Evolutionary conservation across 2,888 invertebrate species (phyloP), one percentile per base, ranked within the genome.

Genomic region (Hirtodrosophila trivittata): DNA sequence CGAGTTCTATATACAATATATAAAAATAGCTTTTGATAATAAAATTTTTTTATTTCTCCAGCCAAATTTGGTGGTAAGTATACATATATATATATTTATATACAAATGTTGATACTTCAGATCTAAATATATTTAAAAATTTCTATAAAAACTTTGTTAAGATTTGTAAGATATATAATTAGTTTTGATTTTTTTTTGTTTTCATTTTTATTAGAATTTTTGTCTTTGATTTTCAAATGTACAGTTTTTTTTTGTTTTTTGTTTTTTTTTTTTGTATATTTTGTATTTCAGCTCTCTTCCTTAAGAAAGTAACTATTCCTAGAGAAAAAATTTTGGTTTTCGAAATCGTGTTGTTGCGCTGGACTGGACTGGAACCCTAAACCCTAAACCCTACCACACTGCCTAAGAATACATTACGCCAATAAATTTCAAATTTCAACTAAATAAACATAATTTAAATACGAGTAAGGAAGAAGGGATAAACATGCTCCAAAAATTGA

Each of bases 311-410:
- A 49, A 64, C 54, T 75, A 77, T 63, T 51, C 65, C 77, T 78
- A 77, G 60, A 70, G 75, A 78, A 67, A 71, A 78, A 78, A 67
- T 74, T 81, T 78, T 81, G 77, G 81, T 77, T 80, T 78, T 52
- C 74, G 75, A 77, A 80, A 75, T 69, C 28, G 38, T 41, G 37
- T 49, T 65, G 8, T 41, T 21, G 35, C 42, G 56, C 38, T 66
- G 59, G 55, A 62, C 70, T 67, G 60, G 37, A 50, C 42, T 67
- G 56, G 64, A 70, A 75, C 73, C 81, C 81, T 66, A 57, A 70
- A 75, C 73, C 81, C 81, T 66, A 57, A 55, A 58, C 64, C 66
- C 66, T 69, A 69, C 69, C 70, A 70, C 70, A 70, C 70, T 69
- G 60, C 55, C 69, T 69, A 69, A 70, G 30, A 52, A 56, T 62